Base-by-base conservation (phyloP, 2,888 invertebrate genomes). In the Acleris sparsana region DNA sequence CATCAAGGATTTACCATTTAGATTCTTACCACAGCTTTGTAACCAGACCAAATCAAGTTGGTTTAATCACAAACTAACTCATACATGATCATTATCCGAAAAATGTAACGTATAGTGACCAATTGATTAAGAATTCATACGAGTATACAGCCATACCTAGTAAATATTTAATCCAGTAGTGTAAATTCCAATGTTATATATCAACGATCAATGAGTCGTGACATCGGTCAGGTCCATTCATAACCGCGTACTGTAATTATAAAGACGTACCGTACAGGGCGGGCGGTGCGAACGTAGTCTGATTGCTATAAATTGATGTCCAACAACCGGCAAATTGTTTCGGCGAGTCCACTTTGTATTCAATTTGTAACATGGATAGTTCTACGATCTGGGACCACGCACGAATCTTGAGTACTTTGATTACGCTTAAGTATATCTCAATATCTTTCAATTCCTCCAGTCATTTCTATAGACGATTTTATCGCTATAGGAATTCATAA, bases 271-370 rank as follows among this genome's bases (percentile, higher is more conserved):
- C 71, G 74, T 73, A 69, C 70, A 76, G 71, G 72, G 71, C 74
- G 71, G 72, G 71, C 74, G 69, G 58, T 67, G 68, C 73, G 73
- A 75, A 69, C 67, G 75, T 70, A 74, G 18, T 43, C 25, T 83
- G 83, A 87, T 86, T 87, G 81, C 78, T 73, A 73, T 79, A 84
- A 88, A 87, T 85, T 84, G 84, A 73, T 80, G 78, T 73, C 76
- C 79, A 84, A 80, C 84, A 75, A 82, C 82, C 83, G 82, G 75
- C 79, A 85, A 82, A 87, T 86, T 82, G 78, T 79, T 71, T 70
- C 68, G 68, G 69, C 73, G 73, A 72, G 75, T 73, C 76, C 70
- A 75, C 74, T 73, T 72, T 71, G 70, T 68, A 72, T 73, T 74
- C 72, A 66, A 60, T 68, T 68, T 39, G 68, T 68, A 70, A 25